These are phyloP conservation scores for Idaea dimidiata DNA, from an alignment of 2,888 invertebrate species.

Conservation along the genomic window DNA sequence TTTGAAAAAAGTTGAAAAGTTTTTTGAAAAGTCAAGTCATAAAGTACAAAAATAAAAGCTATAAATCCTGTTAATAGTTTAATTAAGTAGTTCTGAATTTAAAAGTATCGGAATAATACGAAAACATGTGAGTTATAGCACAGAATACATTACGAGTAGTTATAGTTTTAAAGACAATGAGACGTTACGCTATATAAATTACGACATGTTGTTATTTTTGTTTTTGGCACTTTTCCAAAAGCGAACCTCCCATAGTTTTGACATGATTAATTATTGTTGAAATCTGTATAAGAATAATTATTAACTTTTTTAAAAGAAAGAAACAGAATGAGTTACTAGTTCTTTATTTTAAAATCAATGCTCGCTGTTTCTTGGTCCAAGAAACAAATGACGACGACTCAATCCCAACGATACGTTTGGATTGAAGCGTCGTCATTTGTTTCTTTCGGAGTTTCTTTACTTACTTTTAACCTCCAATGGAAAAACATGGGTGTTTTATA, in stretches of 20 bases:
- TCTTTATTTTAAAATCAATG: background rate
- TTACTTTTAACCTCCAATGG: too few species aligned
- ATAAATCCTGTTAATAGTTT: background rate
- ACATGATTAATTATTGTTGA: background rate
- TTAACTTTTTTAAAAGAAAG: background rate
- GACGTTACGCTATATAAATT: background rate
- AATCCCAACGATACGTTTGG: too few species aligned
- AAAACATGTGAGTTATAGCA: background rate
- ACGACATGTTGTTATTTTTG: background rate
- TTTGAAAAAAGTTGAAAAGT: too few species aligned
- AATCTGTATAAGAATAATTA: background rate
- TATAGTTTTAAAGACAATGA: background rate
- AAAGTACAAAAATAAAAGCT: background rate
- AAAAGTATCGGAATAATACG: background rate
- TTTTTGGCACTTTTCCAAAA: background rate
- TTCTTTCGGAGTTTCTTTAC: too few species aligned
- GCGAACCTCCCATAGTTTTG: background rate
- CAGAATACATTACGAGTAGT: too few species aligned
- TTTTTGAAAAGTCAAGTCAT: background rate
- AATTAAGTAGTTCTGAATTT: background rate
- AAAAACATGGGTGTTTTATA: too few species aligned
- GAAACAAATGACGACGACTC: too few species aligned
- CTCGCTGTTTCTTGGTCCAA: background rate
- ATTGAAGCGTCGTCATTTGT: too few species aligned
- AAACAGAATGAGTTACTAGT: background rate